These are phyloP conservation scores for Typhlichthys subterraneus DNA, from an alignment of 2,797 vertebrate species.

Conservation along the genomic window DNA sequence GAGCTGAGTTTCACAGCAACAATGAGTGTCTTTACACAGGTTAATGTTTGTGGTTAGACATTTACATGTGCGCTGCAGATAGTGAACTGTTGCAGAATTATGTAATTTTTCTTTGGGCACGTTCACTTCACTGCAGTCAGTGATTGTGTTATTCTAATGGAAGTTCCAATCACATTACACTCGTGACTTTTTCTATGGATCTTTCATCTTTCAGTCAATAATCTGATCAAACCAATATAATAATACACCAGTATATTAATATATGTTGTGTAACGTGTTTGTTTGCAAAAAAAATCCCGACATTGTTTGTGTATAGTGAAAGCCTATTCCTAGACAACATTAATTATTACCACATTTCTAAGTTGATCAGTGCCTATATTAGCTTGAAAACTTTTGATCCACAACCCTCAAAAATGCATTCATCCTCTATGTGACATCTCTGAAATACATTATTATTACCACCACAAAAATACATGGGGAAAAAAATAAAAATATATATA, in stretches of 20 bases:
- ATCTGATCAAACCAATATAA: not conserved
- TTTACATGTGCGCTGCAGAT: conserved; percentile 32
- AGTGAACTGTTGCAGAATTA: not conserved
- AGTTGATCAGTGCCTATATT: not conserved
- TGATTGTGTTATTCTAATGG: too few relatives aligned
- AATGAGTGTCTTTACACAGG: conserved; percentile 6
- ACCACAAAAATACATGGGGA: too few relatives aligned
- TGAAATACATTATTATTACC: too few relatives aligned
- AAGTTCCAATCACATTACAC: conserved; percentile 2
- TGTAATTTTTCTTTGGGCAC: too few relatives aligned
- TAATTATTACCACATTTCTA: not conserved
- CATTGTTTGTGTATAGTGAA: not conserved
- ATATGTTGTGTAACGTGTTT: too few relatives aligned
- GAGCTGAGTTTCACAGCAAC: conserved; percentile 19
- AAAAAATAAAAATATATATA: too few relatives aligned
- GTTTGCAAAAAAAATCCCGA: not conserved
- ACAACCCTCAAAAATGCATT: too few relatives aligned
- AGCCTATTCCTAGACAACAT: not conserved
- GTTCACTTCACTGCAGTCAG: too few relatives aligned
- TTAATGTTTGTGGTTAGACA: conserved; percentile 26
- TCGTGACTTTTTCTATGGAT: not conserved
- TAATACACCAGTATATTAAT: not conserved
- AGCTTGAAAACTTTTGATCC: too few relatives aligned
- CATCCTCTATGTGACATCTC: too few relatives aligned
- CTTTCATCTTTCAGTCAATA: not conserved